phyloP scores from a whole-genome alignment of 2,113 vertebrate species.

The Calypte anna region DNA sequence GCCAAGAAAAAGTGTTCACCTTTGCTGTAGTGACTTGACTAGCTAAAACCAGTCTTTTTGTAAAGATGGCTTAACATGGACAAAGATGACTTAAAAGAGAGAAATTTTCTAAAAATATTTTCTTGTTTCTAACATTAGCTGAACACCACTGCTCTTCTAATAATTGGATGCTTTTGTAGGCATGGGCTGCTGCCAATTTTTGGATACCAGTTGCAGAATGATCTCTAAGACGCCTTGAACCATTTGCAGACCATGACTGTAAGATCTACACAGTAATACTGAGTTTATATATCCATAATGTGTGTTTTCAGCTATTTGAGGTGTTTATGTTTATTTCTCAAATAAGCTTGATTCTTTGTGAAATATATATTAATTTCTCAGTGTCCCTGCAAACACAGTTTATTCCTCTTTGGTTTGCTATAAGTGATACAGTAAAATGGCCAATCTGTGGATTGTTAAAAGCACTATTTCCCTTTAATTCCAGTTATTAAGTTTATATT shows the following conservation, averaged over 20 bases:
- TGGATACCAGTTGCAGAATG: background rate
- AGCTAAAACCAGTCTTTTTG: background rate
- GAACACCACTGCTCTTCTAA: background rate
- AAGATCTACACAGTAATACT: background rate
- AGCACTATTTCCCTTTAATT: background rate
- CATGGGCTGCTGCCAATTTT: background rate
- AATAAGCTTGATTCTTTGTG: background rate
- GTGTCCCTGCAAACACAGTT: background rate
- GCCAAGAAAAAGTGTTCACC: background rate
- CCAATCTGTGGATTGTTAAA: background rate
- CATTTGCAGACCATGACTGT: background rate
- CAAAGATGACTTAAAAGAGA: background rate
- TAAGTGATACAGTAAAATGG: background rate
- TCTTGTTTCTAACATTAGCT: conserved; percentile 1
- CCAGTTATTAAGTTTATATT: background rate
- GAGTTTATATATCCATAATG: background rate
- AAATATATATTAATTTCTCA: background rate
- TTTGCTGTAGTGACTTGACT: background rate
- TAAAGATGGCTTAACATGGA: background rate
- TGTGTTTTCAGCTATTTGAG: background rate
- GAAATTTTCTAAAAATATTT: conserved; percentile 5
- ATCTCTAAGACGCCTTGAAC: background rate
- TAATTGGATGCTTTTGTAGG: background rate
- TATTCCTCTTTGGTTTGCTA: background rate
- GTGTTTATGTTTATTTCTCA: background rate